Percentiles rank a stretch among this genome's conserved stretches.
These are phyloP conservation scores for Parnassius apollo DNA, from an alignment of 2,888 invertebrate species.

Conservation along the genomic window DNA sequence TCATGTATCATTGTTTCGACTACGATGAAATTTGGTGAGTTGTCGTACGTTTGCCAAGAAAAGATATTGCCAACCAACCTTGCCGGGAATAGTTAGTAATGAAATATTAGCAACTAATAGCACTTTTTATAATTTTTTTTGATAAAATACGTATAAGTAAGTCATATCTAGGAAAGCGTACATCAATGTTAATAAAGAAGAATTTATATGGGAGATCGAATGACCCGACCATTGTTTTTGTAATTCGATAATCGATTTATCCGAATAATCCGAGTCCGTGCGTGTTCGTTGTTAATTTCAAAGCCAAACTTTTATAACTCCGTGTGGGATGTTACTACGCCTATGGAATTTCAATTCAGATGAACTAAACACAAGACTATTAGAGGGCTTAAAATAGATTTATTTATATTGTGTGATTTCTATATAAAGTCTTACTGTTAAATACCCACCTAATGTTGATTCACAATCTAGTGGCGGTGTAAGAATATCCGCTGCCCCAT, in stretches of 20 bases:
- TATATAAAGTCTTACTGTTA: no score
- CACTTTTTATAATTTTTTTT: constrained; percentile 27
- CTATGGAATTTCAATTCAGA: constrained; percentile 22
- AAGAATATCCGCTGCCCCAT: no score
- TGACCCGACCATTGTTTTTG: constrained; percentile 64
- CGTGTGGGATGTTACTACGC: constrained; percentile 27
- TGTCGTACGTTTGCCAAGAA: neutral
- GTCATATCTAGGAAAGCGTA: constrained; percentile 24
- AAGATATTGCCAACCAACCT: neutral
- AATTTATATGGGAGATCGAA: constrained; percentile 45
- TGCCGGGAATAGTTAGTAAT: no score
- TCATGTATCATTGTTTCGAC: no score
- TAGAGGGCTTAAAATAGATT: neutral
- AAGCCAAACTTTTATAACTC: constrained; percentile 38
- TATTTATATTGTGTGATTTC: no score
- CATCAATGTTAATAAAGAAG: constrained; percentile 26
- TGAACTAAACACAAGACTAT: neutral
- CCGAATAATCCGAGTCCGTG: constrained; percentile 53
- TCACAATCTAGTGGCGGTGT: no score
- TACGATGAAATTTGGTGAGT: no score
- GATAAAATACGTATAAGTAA: neutral
- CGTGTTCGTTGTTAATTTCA: constrained; percentile 49
- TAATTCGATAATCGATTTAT: constrained; percentile 70
- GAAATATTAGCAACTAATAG: no score
- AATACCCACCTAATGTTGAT: no score